Base-by-base conservation (phyloP, 2,797 vertebrate species). In the Gymnothorax javanicus region DNA sequence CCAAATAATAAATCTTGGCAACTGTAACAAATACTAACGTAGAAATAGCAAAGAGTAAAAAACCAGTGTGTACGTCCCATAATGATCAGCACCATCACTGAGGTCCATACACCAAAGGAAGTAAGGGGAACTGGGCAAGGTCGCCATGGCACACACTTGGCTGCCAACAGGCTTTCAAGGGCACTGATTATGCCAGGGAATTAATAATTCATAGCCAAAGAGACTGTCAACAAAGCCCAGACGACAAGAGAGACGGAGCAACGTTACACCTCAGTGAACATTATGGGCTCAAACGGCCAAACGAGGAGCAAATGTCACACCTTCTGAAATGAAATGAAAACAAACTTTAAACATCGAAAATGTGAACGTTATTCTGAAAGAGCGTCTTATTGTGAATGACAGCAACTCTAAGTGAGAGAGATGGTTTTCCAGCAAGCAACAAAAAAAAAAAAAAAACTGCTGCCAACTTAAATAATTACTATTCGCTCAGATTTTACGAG, bases 201-300 rank as follows among this genome's bases (percentile, higher is more conserved):
- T 95, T 73, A 95, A 95, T 96, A 94, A 95, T 95, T 92, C 85
- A 94, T 93, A 90, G 92, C 86, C 88, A 95, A 52, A 85, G 91
- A 94, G 91, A 56, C 93, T 92, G 59, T 85, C 93, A 91, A 92
- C 93, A 90, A 92, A 92, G 91, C 87, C 84, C 89, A 79, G 90
- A 85, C 59, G 91, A 93, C 90, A 92, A 92, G 82, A 84, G 86
- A 89, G 88, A 87, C 83, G 82, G 84, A 90, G 89, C 91, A 94
- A 93, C 93, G 90, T 92, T 90, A 93, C 94, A 95, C 93, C 91
- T 94, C 57, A 88, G 88, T 91, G 89, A 90, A 89, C 87, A 88
- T 89, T 90, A 79, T 54, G 12, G 69, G 85, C 62, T 84, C 54
- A 85, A 62, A 77, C n/a, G 57, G 57, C 82, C 82, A 60, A 23